Evolutionary conservation across 2,113 vertebrate species (phyloP).

Genomic region (Macrotus californicus): DNA sequence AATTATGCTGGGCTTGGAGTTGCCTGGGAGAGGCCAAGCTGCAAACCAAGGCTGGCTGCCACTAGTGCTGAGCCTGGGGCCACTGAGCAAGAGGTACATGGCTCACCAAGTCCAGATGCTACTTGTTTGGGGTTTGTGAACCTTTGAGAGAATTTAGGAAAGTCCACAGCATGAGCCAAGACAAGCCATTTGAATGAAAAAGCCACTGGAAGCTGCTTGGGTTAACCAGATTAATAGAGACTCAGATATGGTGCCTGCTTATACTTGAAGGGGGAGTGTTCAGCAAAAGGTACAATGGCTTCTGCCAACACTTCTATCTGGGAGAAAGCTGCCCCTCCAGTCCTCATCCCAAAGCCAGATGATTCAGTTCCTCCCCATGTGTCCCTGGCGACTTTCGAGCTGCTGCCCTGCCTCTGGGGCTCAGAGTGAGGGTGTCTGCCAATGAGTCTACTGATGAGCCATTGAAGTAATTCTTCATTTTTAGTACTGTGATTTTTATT

Average conservation of each 20-base stretch:
- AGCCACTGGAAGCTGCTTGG: neutral
- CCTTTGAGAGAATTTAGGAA: neutral
- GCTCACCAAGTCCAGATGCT: neutral
- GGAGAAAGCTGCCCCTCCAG: neutral
- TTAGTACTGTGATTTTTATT: neutral
- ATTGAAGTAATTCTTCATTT: neutral
- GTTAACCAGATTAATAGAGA: neutral
- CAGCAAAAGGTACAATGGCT: neutral
- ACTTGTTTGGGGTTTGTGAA: neutral
- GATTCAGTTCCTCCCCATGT: neutral
- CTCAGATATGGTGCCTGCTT: neutral
- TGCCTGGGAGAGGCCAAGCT: neutral
- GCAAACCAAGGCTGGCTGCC: neutral
- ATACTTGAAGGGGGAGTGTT: neutral
- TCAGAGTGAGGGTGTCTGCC: neutral
- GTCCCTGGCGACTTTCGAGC: neutral
- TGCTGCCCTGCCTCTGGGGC: neutral
- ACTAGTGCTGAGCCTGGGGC: neutral
- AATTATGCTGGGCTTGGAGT: neutral
- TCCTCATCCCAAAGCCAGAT: neutral
- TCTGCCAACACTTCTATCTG: neutral
- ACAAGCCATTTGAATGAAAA: neutral
- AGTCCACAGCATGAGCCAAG: neutral
- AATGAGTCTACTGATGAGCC: neutral
- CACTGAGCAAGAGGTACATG: neutral